Base-by-base conservation (phyloP, 2,888 invertebrate genomes). In the Operophtera brumata region DNA sequence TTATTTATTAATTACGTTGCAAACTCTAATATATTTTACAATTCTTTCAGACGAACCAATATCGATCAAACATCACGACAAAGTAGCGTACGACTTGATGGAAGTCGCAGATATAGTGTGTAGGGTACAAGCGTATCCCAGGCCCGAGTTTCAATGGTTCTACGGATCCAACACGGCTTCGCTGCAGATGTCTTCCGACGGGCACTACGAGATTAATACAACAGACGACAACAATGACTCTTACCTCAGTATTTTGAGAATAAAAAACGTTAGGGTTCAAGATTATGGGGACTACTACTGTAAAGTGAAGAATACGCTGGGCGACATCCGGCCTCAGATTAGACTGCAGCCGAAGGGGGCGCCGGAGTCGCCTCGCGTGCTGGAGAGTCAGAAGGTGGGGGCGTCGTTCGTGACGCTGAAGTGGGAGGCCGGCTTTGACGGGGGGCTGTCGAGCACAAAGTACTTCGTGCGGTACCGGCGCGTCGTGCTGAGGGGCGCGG, bases 271-370 rank as follows among this genome's bases (percentile, higher is more conserved):
- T 11, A 93, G 94, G 41, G 92, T 94, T n/a, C 92, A 94, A 47
- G 97, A 97, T 75, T 97, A 97, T 72, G 98, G 98, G 0, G 96
- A 97, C 54, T 98, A 97, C 82, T 95, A 94, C 50, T 98, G 98
- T 74, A 93, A 95, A 63, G 96, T 96, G 6, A 93, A 94, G 12
- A 98, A 98, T 77, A 92, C 93, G 1, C 87, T 97, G 54, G 97
- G 97, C 11, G 94, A 91, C 47, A 94, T 94, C 36, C 92, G 93
- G 8, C 94, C 95, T 0, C 93, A 93, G 57, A 96, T 97, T 45
- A 91, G 93, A 7, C 80, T 97, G 37, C 97, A 97, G 75, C 94
- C 95, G 0, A 97, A 97, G 84, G 96, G 97, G 4, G 93, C 96
- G 0, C 97, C 97, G 0, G 97, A 97, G 73, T 92, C 94, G 53